Conservation (phyloP, 1,140 invertebrate genomes). For the Listronotus bonariensis region DNA sequence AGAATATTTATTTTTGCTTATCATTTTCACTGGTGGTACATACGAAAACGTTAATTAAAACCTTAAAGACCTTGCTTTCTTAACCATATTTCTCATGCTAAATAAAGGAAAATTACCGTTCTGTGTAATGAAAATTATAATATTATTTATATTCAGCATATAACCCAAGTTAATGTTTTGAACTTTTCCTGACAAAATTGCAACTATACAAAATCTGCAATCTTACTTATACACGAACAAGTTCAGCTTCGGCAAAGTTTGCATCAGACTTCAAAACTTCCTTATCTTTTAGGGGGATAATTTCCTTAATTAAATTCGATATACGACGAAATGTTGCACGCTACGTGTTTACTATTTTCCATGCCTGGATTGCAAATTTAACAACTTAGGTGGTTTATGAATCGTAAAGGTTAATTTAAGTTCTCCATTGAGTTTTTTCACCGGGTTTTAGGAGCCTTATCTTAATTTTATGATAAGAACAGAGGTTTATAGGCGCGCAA, state of each 20-base stretch:
- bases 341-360: slow-evolving; percentile 23
- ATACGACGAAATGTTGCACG: slow-evolving; percentile 15
- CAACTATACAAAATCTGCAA: slow-evolving; percentile 30
- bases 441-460: too few species aligned
- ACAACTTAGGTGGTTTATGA: not conserved
- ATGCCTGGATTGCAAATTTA: not conserved
- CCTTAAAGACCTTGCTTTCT: too few species aligned
- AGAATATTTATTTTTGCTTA: too few species aligned
- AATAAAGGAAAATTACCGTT: too few species aligned
- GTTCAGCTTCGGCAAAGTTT: slow-evolving; percentile 21
- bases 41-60: too few species aligned
- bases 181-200: slow-evolving; percentile 28
- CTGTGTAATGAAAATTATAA: slow-evolving; percentile 19
- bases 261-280: slow-evolving; percentile 26
- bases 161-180: slow-evolving; percentile 30
- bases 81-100: too few species aligned
- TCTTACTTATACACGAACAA: slow-evolving; percentile 29
- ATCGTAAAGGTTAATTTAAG: not conserved
- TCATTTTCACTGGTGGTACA: too few species aligned
- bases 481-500: too few species aligned
- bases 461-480: too few species aligned
- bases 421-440: too few species aligned
- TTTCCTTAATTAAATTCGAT: slow-evolving; percentile 33
- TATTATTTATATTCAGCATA: slow-evolving; percentile 24
- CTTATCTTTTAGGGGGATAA: slow-evolving; percentile 26